These are phyloP conservation scores for Monarcha castaneiventris DNA, from an alignment of 2,113 vertebrate genomes.

Conservation along the genomic window DNA sequence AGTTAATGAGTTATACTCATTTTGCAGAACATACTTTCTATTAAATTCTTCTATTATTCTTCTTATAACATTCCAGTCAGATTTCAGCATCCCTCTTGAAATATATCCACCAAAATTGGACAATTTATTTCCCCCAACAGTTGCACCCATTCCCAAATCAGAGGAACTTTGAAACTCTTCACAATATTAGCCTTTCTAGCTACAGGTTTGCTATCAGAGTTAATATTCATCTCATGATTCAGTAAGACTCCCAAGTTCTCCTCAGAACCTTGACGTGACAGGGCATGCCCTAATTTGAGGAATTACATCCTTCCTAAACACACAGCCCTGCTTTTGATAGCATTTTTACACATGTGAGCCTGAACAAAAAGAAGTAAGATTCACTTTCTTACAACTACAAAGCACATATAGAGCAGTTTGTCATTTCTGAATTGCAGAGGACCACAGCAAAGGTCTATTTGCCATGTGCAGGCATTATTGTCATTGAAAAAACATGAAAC, in stretches of 20 bases:
- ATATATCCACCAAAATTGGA: neutral
- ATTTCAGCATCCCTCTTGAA: neutral
- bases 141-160: neutral
- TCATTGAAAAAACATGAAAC: neutral
- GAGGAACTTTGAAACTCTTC: neutral
- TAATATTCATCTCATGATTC: neutral
- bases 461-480: neutral
- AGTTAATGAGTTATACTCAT: neutral
- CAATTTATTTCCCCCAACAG: neutral
- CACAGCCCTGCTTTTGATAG: neutral
- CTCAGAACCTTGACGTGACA: neutral
- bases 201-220: neutral
- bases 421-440: neutral
- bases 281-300: neutral
- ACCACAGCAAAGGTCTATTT: neutral
- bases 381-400: neutral
- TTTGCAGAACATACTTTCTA: neutral
- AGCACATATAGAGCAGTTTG: neutral
- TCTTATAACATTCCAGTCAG: neutral
- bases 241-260: neutral
- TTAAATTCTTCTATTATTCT: neutral
- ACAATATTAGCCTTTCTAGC: neutral
- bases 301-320: neutral
- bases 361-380: neutral
- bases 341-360: neutral